A percentile compares a stretch with the other conserved stretches of the same genome.
Conservation (phyloP, 2,888 invertebrate genomes). For the Drosophila gaucha region DNA sequence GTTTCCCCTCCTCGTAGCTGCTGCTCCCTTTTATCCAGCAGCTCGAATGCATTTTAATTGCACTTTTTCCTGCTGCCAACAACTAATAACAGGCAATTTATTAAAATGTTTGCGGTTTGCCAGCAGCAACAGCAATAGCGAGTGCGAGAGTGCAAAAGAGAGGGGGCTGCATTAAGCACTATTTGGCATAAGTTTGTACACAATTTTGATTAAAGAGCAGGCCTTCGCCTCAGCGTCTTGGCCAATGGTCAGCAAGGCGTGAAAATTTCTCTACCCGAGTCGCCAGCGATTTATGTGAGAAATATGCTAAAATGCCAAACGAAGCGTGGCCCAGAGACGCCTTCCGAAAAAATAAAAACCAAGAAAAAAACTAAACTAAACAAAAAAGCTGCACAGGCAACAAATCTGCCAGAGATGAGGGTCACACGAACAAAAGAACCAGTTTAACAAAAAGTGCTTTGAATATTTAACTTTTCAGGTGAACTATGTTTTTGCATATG, state of each 20-base stretch:
- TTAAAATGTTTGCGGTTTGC: constrained; percentile 73
- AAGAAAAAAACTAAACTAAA: constrained; percentile 14
- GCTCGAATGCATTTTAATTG: constrained; percentile 73
- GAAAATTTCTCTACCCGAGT: constrained; percentile 75
- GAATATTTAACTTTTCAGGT: constrained; percentile 1
- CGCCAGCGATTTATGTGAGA: constrained; percentile 76
- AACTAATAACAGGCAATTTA: constrained; percentile 75
- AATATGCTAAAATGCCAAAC: constrained; percentile 75
- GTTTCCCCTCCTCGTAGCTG: background rate
- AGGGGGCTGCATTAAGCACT: constrained; percentile 28
- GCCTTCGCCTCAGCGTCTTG: constrained; percentile 32
- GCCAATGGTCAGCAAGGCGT: constrained; percentile 64
- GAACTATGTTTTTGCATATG: background rate
- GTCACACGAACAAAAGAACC: constrained; percentile 45
- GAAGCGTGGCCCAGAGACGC: constrained; percentile 53
- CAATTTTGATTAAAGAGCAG: constrained; percentile 57
- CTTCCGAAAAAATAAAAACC: constrained; percentile 3
- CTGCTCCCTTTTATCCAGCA: constrained; percentile 1
- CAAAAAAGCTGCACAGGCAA: constrained; percentile 49
- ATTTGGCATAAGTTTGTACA: constrained; percentile 55
- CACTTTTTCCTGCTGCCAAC: constrained; percentile 72
- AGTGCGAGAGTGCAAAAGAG: background rate
- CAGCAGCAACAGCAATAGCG: constrained; percentile 10
- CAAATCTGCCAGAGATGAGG: constrained; percentile 45
- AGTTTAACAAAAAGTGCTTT: constrained; percentile 20